These are phyloP conservation scores for Turritopsis dohrnii DNA, from an alignment of 30 jellyfish, hydroid and myxozoan genomes.

Conservation along the genomic window DNA sequence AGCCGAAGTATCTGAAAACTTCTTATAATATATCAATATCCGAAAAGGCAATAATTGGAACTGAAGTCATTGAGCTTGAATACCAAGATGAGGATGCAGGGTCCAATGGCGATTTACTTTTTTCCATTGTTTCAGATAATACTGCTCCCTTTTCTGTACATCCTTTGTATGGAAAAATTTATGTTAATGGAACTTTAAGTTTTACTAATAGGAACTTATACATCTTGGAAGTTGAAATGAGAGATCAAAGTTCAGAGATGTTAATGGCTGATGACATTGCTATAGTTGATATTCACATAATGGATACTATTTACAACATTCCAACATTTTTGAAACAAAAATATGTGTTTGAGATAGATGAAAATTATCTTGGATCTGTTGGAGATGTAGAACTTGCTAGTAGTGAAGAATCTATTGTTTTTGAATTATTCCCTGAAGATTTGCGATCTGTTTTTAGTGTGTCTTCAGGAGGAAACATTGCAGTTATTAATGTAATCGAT, in stretches of 20 bases:
- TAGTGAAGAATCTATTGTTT: background rate
- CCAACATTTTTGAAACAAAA: background rate
- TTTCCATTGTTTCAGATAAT: slow-evolving; percentile 44
- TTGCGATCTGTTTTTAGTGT: background rate
- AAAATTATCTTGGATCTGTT: slow-evolving; percentile 6
- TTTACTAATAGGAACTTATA: background rate
- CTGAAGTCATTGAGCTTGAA: slow-evolving; percentile 11
- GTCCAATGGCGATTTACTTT: slow-evolving; percentile 34
- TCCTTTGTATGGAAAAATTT: slow-evolving; percentile 9
- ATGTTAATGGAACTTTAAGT: slow-evolving; percentile 5
- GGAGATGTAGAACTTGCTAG: background rate
- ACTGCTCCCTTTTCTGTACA: background rate
- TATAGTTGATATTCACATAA: slow-evolving; percentile 22
- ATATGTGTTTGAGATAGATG: background rate
- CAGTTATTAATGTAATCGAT: background rate
- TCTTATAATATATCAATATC: background rate
- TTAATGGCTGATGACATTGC: slow-evolving; percentile 46
- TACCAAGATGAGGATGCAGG: slow-evolving; percentile 50
- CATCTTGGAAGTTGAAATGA: slow-evolving; percentile 14
- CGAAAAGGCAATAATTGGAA: slow-evolving; percentile 10
- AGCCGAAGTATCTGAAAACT: slow-evolving; percentile 29
- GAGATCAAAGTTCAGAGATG: slow-evolving; percentile 65
- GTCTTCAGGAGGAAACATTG: background rate
- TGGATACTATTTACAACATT: background rate
- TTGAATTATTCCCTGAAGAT: background rate